Percentiles rank a stretch among this genome's conserved stretches.
These are phyloP conservation scores for Austrofundulus limnaeus DNA, from an alignment of 2,113 vertebrate genomes.

Conservation along the genomic window DNA sequence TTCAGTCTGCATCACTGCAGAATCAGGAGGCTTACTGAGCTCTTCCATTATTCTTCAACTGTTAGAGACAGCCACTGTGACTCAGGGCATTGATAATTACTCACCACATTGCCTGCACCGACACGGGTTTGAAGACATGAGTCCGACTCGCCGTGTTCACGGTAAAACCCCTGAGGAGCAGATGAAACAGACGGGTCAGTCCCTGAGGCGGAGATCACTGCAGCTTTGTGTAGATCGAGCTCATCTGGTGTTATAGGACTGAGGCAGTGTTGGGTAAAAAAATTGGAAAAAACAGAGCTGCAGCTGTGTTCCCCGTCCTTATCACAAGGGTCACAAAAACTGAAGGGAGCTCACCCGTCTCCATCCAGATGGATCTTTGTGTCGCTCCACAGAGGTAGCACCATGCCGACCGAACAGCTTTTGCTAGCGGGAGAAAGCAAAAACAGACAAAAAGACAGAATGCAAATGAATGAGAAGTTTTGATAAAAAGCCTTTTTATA, in stretches of 20 bases:
- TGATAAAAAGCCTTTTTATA: background rate
- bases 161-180: conserved; percentile 87
- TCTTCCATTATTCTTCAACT: conserved; percentile 21
- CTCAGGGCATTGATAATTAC: conserved; percentile 61
- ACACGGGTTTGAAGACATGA: conserved; percentile 97
- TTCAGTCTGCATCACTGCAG: conserved; percentile 28
- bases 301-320: conserved; percentile 21
- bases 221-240: background rate
- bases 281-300: conserved; percentile 1
- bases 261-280: conserved; percentile 6
- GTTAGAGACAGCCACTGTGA: conserved; percentile 27
- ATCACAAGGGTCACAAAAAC: conserved; percentile 5
- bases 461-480: too few relatives aligned
- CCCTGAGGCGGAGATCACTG: background rate
- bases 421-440: conserved; percentile 67
- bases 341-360: conserved; percentile 86
- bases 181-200: conserved; percentile 39
- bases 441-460: background rate
- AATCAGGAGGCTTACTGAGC: conserved; percentile 40
- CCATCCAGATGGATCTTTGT: conserved; percentile 97
- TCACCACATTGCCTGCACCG: conserved; percentile 98
- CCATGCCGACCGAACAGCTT: conserved; percentile 96
- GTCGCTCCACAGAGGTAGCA: conserved; percentile 95
- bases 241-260: conserved; percentile 2
- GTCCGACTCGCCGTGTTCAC: conserved; percentile 92